Evolutionary conservation across 2,113 vertebrate genomes (phyloP).

Genomic region (Menura novaehollandiae): DNA sequence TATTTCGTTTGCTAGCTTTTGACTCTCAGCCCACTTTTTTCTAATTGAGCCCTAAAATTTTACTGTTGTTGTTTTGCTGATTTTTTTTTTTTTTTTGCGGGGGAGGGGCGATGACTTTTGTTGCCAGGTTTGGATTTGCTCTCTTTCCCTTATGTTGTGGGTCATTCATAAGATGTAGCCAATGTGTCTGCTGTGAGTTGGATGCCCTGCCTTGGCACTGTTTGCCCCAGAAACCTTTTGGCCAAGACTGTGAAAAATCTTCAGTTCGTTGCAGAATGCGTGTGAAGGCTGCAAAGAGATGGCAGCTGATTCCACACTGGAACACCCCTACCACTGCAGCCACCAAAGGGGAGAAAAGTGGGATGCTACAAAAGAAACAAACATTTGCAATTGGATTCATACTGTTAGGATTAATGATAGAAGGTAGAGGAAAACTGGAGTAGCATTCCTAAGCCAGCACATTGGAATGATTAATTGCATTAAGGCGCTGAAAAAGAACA

Average conservation of each 20-base stretch:
- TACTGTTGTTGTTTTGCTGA: background rate
- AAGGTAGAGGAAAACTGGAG: constrained; percentile 54
- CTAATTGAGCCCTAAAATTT: background rate
- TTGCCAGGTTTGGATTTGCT: background rate
- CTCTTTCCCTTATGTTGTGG: background rate
- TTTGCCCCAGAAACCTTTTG: background rate
- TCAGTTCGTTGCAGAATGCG: background rate
- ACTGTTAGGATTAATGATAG: constrained; percentile 64
- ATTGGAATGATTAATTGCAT: constrained; percentile 70
- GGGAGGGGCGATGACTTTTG: background rate
- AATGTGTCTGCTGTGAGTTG: background rate
- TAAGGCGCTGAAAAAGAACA: constrained; percentile 65
- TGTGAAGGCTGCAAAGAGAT: background rate
- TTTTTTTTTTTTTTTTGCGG: background rate
- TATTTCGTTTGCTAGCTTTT: background rate
- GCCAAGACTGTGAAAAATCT: background rate
- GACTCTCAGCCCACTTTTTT: background rate
- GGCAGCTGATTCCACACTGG: background rate
- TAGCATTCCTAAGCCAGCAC: constrained; percentile 46
- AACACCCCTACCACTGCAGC: constrained; percentile 2
- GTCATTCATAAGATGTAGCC: background rate
- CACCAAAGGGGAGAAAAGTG: constrained; percentile 34
- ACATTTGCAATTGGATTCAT: constrained; percentile 59
- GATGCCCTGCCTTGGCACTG: background rate
- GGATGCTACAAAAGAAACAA: constrained; percentile 15